Conservation (phyloP, 2,888 invertebrate species). For the Taphrorychus bicolor region DNA sequence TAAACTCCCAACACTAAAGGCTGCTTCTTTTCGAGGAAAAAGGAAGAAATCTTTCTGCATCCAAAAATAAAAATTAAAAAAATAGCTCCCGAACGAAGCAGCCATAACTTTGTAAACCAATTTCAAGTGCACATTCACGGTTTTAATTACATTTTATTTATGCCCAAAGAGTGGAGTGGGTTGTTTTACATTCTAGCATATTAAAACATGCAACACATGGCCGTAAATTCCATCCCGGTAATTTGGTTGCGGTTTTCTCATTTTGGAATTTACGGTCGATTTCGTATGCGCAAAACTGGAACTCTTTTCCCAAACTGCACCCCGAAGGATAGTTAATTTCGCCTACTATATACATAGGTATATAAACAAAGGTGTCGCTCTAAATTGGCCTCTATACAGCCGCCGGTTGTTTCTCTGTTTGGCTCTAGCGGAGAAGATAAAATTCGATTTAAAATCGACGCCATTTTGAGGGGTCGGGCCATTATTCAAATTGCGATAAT, state of each 20-base stretch:
- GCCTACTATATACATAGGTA: slow-evolving; percentile 4
- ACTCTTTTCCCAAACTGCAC: slow-evolving; percentile 40
- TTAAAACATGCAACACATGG: slow-evolving; percentile 53
- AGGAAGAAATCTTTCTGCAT: neutral
- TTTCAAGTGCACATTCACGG: slow-evolving; percentile 26
- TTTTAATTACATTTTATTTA: slow-evolving; percentile 56
- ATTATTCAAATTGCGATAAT: slow-evolving; percentile 58
- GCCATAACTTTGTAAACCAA: slow-evolving; percentile 19
- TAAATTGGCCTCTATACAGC: slow-evolving; percentile 16
- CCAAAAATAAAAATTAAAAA: neutral
- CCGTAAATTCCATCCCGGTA: slow-evolving; percentile 47
- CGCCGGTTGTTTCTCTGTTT: no score
- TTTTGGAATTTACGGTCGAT: slow-evolving; percentile 50
- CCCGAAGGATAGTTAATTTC: slow-evolving; percentile 38
- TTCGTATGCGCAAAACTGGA: slow-evolving; percentile 40
- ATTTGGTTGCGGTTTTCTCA: slow-evolving; percentile 54
- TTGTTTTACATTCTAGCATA: slow-evolving; percentile 51
- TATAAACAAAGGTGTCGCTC: slow-evolving; percentile 24
- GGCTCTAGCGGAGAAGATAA: no score
- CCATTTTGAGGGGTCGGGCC: slow-evolving; percentile 25
- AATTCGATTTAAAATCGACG: neutral
- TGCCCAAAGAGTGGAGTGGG: slow-evolving; percentile 43
- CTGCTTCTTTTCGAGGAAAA: neutral
- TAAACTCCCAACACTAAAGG: neutral
- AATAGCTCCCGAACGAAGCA: no score